Conservation (phyloP, 2,888 invertebrate genomes). For the Uropetala carovei region DNA sequence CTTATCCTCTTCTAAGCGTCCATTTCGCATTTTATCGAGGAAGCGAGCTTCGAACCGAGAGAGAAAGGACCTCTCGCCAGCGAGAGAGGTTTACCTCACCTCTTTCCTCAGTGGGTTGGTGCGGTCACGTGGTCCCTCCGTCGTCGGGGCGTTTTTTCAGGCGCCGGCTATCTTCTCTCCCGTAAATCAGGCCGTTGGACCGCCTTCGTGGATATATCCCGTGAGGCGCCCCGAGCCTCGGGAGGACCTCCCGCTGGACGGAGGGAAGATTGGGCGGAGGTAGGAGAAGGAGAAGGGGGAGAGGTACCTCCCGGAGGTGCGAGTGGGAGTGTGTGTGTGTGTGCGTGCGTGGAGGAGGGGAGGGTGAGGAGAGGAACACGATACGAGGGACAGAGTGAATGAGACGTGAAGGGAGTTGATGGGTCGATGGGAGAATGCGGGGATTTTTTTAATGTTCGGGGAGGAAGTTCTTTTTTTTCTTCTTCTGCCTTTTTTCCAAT, state of each 20-base stretch:
- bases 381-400: background rate
- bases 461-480: background rate
- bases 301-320: background rate
- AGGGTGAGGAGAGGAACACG: background rate
- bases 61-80: no score
- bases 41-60: no score
- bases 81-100: no score
- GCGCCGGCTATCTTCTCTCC: background rate
- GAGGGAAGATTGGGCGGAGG: conserved; percentile 12
- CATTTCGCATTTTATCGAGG: no score
- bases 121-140: conserved; percentile 3
- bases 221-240: no score
- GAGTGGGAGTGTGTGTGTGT: background rate
- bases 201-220: conserved; percentile 1
- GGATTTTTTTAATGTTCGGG: background rate
- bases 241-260: conserved; percentile 19
- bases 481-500: background rate
- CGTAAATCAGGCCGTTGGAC: conserved; percentile 10
- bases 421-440: background rate
- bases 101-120: no score
- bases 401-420: conserved; percentile 22
- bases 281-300: background rate
- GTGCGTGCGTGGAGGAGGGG: background rate
- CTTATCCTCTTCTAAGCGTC: no score
- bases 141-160: conserved; percentile 8